A percentile compares a stretch with the other conserved stretches of the same genome.
Conservation (phyloP, 53 echinoderm and acorn worm genomes). For the Hippasteria phrygiana region DNA sequence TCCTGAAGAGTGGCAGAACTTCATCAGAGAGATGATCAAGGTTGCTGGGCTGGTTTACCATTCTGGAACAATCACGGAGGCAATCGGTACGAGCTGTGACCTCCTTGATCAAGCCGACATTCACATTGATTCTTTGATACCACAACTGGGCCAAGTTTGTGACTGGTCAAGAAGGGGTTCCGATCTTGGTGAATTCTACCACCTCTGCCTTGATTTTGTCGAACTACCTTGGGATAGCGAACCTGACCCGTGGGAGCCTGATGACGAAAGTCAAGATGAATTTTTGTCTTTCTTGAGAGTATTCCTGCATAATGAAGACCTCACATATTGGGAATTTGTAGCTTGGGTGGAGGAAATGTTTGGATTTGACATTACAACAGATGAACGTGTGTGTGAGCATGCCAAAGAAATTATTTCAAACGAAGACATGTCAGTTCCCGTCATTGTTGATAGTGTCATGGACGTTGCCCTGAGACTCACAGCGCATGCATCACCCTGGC, state of each 20-base stretch:
- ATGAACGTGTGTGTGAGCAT: not conserved
- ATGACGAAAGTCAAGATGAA: not conserved
- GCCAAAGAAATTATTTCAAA: constrained; percentile 35
- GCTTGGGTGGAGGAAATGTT: constrained; percentile 23
- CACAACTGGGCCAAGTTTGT: not conserved
- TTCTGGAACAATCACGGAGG: constrained; percentile 9
- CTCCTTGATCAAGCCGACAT: constrained; percentile 32
- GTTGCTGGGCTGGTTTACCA: constrained; percentile 16
- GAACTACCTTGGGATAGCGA: not conserved
- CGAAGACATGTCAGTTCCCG: constrained; percentile 9
- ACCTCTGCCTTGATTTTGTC: not conserved
- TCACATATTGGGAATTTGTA: constrained; percentile 4
- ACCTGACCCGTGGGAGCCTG: not conserved
- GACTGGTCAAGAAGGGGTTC: not conserved
- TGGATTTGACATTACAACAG: constrained; percentile 20
- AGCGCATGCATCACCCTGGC: constrained; percentile 32
- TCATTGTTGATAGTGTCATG: constrained; percentile 37
- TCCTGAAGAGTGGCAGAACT: too few species aligned
- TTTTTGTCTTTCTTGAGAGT: not conserved
- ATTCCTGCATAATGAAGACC: not conserved
- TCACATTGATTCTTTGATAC: not conserved
- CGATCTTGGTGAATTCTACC: constrained; percentile 1
- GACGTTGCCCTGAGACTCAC: not conserved
- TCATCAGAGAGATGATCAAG: constrained; percentile 5
- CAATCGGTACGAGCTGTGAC: constrained; percentile 8